Evolutionary conservation across 2,113 vertebrate genomes (phyloP), one percentile per base, ranked within the genome.

Genomic region (Promerops cafer): DNA sequence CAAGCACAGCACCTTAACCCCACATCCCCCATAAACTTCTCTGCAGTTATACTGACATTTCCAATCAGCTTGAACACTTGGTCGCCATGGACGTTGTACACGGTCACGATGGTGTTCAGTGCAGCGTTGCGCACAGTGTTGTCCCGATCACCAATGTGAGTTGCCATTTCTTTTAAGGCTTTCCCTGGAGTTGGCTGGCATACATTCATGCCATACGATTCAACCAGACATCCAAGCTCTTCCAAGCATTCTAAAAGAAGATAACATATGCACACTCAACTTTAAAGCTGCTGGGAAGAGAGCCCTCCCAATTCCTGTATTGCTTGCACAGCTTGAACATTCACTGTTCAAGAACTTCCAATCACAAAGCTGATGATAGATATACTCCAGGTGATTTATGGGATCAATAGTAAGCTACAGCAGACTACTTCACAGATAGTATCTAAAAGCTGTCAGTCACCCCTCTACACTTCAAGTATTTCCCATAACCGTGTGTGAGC

Each of bases 1-100:
- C 27, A 65, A 57, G 52, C 12, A 49, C 23, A 54, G 13, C 14
- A 49, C 2, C 11, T 26, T 35, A 61, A 42, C 23, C 3, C 5
- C 13, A 37, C 27, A 42, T 7, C 4, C 15, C 54, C n/a, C 40
- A 53, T 35, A 19, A 47, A 23, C 8, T 28, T n/a, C 59, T 72
- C 59, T 78, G 20, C 44, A 69, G 45, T 77, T 44, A 54, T 54
- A 98, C 99, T 99, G 96, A 99, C 99, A 76, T 99, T 99, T 97
- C 99, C 99, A 49, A 99, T 99, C 20, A 99, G 98, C 96, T 99
- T 99, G 98, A 99, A 99, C 95, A 99, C 99, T 68, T 99, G 99
- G 12, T 99, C 99, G 1, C 99, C 99, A 3, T 99, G 98, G 44
- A 99, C 98, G 1, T 99, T 99, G 95, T 99, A 99, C 60, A 99